Conservation (phyloP, 2,113 vertebrate species). For the Tachysurus vachellii region DNA sequence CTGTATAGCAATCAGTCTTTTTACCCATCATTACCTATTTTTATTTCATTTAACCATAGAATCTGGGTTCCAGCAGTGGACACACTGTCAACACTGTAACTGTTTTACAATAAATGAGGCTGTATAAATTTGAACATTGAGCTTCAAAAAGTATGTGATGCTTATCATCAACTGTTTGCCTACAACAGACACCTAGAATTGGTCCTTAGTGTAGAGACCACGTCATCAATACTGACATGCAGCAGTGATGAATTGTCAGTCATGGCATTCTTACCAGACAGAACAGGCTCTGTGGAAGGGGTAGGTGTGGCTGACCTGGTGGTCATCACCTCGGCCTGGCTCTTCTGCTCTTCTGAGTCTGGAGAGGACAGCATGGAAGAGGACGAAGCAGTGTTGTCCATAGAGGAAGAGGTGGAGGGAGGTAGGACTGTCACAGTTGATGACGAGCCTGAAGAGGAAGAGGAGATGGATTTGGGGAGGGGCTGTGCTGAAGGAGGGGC, state of each 20-base stretch:
- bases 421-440: slow-evolving; percentile 76
- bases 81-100: neutral
- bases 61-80: neutral
- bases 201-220: neutral
- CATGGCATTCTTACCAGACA: slow-evolving; percentile 64
- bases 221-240: neutral
- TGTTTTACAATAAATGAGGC: neutral
- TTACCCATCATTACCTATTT: neutral
- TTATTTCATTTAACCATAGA: neutral
- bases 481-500: slow-evolving; percentile 67
- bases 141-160: neutral
- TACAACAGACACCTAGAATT: neutral
- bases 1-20: neutral
- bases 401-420: slow-evolving; percentile 75
- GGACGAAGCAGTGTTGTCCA: slow-evolving; percentile 75
- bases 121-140: neutral
- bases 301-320: slow-evolving; percentile 54
- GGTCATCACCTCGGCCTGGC: slow-evolving; percentile 55
- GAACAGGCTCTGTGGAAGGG: slow-evolving; percentile 61
- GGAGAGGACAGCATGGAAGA: slow-evolving; percentile 78
- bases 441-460: slow-evolving; percentile 74
- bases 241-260: neutral
- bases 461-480: slow-evolving; percentile 70
- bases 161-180: neutral
- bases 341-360: slow-evolving; percentile 80